These are phyloP conservation scores for Ariolimax columbianus DNA, from an alignment of 2,888 invertebrate species.

Conservation along the genomic window DNA sequence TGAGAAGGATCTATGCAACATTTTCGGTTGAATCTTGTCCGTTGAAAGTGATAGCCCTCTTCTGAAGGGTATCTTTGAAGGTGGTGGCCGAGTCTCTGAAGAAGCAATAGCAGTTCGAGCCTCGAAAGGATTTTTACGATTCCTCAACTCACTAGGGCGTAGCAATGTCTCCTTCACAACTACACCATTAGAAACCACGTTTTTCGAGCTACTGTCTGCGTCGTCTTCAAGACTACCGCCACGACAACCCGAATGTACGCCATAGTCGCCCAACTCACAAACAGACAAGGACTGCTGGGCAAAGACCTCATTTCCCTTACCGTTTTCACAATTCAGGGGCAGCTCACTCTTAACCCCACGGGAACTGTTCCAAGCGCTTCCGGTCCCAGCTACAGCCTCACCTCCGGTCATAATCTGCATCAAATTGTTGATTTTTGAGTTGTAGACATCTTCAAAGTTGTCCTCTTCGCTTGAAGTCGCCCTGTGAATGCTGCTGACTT, in stretches of 20 bases:
- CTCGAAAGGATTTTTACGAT: background rate
- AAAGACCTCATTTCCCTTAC: background rate
- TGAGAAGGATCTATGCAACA: background rate
- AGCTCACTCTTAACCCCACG: background rate
- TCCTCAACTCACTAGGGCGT: background rate
- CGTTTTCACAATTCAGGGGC: background rate
- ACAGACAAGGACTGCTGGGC: constrained; percentile 26
- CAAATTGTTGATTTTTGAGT: constrained; percentile 32
- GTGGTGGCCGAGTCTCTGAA: background rate
- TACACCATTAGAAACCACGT: background rate
- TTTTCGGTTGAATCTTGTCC: background rate
- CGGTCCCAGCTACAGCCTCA: background rate
- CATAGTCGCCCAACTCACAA: constrained; percentile 7
- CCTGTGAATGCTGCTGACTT: background rate
- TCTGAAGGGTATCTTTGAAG: too few relatives aligned
- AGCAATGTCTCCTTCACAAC: constrained; percentile 19
- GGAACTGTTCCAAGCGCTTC: too few relatives aligned
- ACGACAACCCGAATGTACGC: background rate
- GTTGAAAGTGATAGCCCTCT: background rate
- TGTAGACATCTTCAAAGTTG: constrained; percentile 33
- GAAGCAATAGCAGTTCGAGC: background rate
- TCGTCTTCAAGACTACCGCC: background rate
- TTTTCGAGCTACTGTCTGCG: background rate
- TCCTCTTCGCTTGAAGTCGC: background rate
- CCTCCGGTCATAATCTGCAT: constrained; percentile 1